Evolutionary conservation across 23 tunicate species (phyloP).

Genomic region (Styela clava): DNA sequence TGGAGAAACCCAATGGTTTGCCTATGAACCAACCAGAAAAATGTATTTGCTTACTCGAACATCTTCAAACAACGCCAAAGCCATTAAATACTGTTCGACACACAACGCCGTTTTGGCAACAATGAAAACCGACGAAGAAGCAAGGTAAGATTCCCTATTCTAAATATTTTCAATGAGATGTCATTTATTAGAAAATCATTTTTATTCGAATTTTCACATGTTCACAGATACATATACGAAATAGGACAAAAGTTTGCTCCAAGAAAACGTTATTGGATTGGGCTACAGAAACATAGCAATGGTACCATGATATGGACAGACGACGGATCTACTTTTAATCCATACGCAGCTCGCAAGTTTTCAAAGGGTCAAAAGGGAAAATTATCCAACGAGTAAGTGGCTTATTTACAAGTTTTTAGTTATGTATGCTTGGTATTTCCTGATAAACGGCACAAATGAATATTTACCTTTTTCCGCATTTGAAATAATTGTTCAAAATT

Average conservation of each 20-base stretch:
- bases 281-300: background rate
- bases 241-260: background rate
- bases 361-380: background rate
- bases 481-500: too few species aligned
- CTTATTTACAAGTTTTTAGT: too few species aligned
- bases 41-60: background rate
- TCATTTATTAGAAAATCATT: background rate
- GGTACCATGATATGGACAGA: background rate
- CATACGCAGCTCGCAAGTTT: background rate
- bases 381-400: background rate
- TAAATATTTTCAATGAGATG: too few species aligned
- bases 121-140: background rate
- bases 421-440: too few species aligned
- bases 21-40: background rate
- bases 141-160: too few species aligned
- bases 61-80: background rate
- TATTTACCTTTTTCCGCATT: too few species aligned
- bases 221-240: background rate
- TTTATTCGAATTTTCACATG: background rate
- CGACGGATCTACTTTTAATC: background rate
- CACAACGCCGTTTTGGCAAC: background rate
- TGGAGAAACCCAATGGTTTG: background rate
- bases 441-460: too few species aligned
- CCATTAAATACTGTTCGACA: background rate
- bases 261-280: conserved; percentile 19